Percentiles rank a stretch among this genome's conserved stretches.
phyloP scores from a whole-genome alignment of 1,140 invertebrate genomes.

The Spodoptera frugiperda region DNA sequence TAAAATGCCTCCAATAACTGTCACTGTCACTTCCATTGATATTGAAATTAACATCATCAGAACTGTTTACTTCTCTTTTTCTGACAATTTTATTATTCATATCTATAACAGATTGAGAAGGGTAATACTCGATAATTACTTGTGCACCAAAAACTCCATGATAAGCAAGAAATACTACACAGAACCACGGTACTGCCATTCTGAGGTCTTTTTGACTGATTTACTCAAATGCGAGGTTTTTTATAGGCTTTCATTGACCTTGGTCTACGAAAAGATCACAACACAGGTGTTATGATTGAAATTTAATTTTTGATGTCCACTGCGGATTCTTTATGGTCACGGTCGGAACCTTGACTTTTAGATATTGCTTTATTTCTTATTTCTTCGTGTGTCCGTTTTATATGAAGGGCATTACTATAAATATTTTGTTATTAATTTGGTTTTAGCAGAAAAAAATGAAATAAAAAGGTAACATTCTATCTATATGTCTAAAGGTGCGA shows the following conservation, averaged over 20 bases:
- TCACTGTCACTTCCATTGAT: neutral
- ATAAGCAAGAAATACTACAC: conserved; percentile 30
- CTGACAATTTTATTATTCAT: conserved; percentile 5
- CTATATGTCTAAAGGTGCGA: no score
- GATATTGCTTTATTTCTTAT: conserved; percentile 15
- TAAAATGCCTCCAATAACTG: conserved; percentile 43
- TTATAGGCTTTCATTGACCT: conserved; percentile 66
- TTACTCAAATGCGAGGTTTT: conserved; percentile 47
- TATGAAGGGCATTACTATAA: neutral
- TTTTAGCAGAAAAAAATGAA: no score
- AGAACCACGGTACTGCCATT: conserved; percentile 43
- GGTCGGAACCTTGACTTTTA: conserved; percentile 53
- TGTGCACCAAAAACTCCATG: conserved; percentile 52
- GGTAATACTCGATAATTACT: conserved; percentile 69
- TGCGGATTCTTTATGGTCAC: conserved; percentile 55
- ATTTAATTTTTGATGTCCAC: conserved; percentile 78
- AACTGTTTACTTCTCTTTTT: conserved; percentile 41
- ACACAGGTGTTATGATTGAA: conserved; percentile 84
- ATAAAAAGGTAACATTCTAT: no score
- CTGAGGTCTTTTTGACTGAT: conserved; percentile 24
- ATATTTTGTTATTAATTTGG: no score
- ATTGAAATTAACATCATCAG: neutral
- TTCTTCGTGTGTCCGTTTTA: neutral
- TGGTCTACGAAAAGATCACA: conserved; percentile 67
- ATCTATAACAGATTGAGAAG: conserved; percentile 54